Percentiles rank a stretch among this genome's conserved stretches.
Conservation (phyloP, 2,797 vertebrate genomes). For the Pteropus rufus region DNA sequence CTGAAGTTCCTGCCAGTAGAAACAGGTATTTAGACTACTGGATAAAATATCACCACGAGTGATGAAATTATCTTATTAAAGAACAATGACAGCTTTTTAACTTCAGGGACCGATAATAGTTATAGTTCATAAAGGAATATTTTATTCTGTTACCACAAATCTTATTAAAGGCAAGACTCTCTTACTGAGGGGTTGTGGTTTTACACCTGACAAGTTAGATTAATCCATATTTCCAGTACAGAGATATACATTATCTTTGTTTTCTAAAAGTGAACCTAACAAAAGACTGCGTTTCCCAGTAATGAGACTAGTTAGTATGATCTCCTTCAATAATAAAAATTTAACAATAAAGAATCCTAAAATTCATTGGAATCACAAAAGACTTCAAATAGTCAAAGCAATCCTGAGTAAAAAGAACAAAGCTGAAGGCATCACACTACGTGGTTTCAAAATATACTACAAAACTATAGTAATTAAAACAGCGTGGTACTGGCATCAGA, state of each 20-base stretch:
- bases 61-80: constrained; percentile 44
- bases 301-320: not conserved
- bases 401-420: not conserved
- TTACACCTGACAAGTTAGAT: not conserved
- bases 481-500: not conserved
- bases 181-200: not conserved
- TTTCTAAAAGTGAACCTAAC: not conserved
- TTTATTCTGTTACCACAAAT: constrained; percentile 19
- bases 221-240: not conserved
- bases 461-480: not conserved
- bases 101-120: not conserved
- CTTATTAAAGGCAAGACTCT: not conserved
- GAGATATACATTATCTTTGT: not conserved
- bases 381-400: not conserved
- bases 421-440: not conserved
- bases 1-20: constrained; percentile 24
- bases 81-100: constrained; percentile 47
- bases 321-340: not conserved
- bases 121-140: not conserved
- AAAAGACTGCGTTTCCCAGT: constrained; percentile 4
- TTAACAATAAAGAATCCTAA: not conserved
- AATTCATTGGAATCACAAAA: not conserved
- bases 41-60: constrained; percentile 50
- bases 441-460: not conserved
- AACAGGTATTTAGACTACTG: constrained; percentile 39